Conservation (phyloP, 2,113 vertebrate species). For the Grantiella picta region DNA sequence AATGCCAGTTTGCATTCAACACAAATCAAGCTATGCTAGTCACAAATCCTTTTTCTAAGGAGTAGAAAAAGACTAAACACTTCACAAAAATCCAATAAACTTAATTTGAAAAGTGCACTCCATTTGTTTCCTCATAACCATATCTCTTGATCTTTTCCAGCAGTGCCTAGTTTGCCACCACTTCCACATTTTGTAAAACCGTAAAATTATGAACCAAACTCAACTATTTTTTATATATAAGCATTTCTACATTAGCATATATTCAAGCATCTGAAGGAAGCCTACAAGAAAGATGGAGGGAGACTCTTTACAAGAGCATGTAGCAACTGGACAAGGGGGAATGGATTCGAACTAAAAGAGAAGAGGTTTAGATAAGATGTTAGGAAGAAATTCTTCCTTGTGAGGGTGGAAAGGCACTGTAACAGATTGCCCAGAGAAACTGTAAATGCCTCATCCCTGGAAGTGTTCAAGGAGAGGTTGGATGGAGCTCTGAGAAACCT, state of each 20-base stretch:
- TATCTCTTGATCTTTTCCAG: neutral
- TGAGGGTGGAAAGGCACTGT: neutral
- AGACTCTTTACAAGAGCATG: neutral
- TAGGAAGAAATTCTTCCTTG: neutral
- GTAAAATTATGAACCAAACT: neutral
- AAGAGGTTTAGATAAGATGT: neutral
- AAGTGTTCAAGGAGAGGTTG: neutral
- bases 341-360: neutral
- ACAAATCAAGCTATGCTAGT: neutral
- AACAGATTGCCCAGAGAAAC: neutral
- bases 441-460: neutral
- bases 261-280: neutral
- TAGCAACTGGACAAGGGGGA: neutral
- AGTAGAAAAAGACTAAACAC: neutral
- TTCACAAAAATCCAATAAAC: neutral
- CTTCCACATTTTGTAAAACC: neutral
- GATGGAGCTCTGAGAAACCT: neutral
- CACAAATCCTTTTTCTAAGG: neutral
- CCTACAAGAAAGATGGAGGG: neutral
- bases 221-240: neutral
- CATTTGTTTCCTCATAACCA: neutral
- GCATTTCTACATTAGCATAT: neutral
- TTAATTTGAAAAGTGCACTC: accelerated
- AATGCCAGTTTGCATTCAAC: neutral
- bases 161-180: neutral